Base-by-base conservation (phyloP, 2,888 invertebrate species). In the Beris chalybata region DNA sequence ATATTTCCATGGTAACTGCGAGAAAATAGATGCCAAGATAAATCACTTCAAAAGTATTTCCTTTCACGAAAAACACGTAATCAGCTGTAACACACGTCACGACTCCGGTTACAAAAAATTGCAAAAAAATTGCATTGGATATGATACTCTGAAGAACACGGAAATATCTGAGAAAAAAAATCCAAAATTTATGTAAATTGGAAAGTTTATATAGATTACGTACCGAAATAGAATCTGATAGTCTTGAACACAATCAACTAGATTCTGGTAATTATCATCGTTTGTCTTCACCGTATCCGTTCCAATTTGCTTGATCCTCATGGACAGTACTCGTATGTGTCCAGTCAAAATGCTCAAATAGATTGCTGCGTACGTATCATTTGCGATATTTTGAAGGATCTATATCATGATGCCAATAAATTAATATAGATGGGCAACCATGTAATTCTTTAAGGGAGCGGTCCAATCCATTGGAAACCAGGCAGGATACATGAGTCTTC, bases 1-100 rank as follows among this genome's bases (percentile, higher is more conserved):
- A n/a, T 45, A 84, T 78, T 71, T 85, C 85, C 0, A 84, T 77
- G 52, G 84, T 75, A 77, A 85, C 31, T 11, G 47, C 44, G 2
- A 32, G 1, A 22, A 65, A 65, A 55, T 65, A 65, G 45, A 55
- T 47, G 7, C 44, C 56, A 6, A 65, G 48, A 44, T 55, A 65
- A 32, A 56, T 55, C 43, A 65, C 15, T 13, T 55, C 64, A 6
- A 56, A 65, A 30, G 29, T 12, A 22, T 45, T 55, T 12, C 55
- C 56, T 32, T 32, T 15, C 5, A 44, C 43, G 15, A 65, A 65
- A 31, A 65, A 11, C 12, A 65, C 44, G 32, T 65, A 58, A n/a
- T 58, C 52, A 7, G 58, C 65, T n/a, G 45, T 58, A 2, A 65
- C 52, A 45, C 65, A 58, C 3, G 30, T 4, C 3, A 53, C 65